Base-by-base conservation (phyloP, 2,797 vertebrate species). In the Oreochromis grahami region DNA sequence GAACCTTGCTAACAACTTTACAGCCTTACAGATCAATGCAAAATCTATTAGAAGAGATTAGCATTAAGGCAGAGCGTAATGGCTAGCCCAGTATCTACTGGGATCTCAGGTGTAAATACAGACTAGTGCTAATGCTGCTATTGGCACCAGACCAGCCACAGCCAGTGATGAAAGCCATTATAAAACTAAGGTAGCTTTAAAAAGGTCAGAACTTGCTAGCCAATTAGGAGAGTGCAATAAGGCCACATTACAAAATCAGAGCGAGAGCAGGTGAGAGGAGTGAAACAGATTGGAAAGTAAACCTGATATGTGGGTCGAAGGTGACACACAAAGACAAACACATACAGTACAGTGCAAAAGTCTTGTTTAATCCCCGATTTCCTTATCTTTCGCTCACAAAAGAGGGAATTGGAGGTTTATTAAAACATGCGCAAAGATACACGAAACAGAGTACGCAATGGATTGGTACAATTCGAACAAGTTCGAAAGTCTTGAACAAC, bases 41-140 rank as follows among this genome's bases (percentile, higher is more conserved):
- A 92, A 94, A 83, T 93, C 91, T 90, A 92, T 93, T 92, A 91
- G 87, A 29, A 56, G 52, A 91, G 94, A 91, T 94, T 94, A 93
- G 90, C 87, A 87, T 92, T 90, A 90, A 79, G 56, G 81, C 85
- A 76, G 79, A 34, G 88, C 90, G 84, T 92, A 93, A 91, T 90
- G 91, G 82, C 89, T 81, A 90, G 82, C 80, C 83, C 72, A 78
- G 72, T 86, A 83, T 91, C 88, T 89, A 21, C 32, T 55, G 84
- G 90, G 89, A 93, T 93, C 90, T 88, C 65, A 88, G 89, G 88
- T 93, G 91, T 93, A 94, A 94, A 92, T 90, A 91, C 86, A 87
- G 88, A 92, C 91, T 84, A 50, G 80, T 15, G 84, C 79, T 94
- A 90, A 95, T 92, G 87, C 87, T 84, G 74, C 56, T 50, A 43